phyloP scores from a whole-genome alignment of 2,797 vertebrate species.

The Galagoides demidoff region DNA sequence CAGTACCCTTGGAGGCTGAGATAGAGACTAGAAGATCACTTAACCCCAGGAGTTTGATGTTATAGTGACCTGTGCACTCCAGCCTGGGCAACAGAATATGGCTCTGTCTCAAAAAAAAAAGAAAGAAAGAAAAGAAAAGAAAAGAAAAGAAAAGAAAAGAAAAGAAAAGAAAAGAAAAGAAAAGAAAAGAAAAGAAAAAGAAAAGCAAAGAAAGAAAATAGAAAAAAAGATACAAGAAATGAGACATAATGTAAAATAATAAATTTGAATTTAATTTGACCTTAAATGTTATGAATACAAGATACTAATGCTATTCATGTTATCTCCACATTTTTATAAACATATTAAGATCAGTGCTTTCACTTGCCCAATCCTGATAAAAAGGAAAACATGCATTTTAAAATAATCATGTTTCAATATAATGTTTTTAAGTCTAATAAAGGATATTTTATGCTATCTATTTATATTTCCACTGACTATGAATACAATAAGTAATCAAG shows the following conservation, averaged over 20 bases:
- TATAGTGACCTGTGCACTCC: not conserved
- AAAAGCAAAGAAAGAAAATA: no score
- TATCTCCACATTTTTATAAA: not conserved
- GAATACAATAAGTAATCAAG: not conserved
- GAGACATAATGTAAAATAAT: not conserved
- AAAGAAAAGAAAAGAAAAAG: not conserved
- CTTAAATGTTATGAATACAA: not conserved
- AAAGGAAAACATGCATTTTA: no score
- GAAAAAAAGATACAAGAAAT: not conserved
- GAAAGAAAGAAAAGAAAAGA: no score
- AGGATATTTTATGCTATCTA: not conserved
- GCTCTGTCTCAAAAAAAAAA: no score
- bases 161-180: no score
- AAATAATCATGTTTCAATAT: not conserved
- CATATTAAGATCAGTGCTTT: not conserved
- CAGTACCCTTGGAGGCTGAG: not conserved
- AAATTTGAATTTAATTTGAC: slow-evolving; percentile 2
- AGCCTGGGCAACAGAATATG: not conserved
- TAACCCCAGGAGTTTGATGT: not conserved
- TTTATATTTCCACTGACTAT: not conserved
- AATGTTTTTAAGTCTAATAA: not conserved
- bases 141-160: no score
- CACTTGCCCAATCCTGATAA: not conserved
- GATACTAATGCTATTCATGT: not conserved
- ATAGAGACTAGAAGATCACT: not conserved